phyloP scores from a whole-genome alignment of 2,797 vertebrate species.

The Mormyrops boulengeri region DNA sequence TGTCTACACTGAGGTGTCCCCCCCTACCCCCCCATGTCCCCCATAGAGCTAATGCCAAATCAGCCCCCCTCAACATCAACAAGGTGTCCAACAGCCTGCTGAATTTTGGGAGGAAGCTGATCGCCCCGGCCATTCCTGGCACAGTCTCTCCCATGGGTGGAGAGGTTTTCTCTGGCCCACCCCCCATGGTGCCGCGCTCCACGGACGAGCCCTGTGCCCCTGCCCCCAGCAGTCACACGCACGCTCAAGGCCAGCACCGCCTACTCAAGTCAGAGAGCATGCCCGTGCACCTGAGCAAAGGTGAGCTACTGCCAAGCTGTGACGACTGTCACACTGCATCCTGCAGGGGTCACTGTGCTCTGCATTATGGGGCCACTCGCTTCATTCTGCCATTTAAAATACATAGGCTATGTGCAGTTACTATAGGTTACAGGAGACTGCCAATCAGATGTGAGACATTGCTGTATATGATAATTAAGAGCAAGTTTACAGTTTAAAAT shows the following conservation, averaged over 20 bases:
- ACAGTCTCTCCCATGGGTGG: conserved; percentile 54
- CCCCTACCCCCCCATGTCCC: not conserved
- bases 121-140: conserved; percentile 73
- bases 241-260: conserved; percentile 63
- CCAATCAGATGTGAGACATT: not conserved
- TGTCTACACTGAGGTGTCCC: not conserved
- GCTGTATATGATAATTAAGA: not conserved
- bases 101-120: conserved; percentile 90
- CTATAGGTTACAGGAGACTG: not conserved
- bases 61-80: conserved; percentile 87
- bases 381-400: not conserved
- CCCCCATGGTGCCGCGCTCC: conserved; percentile 30
- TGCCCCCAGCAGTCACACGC: conserved; percentile 26
- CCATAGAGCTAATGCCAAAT: conserved; percentile 60
- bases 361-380: not conserved
- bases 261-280: conserved; percentile 97
- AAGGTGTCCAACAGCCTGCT: conserved; percentile 94
- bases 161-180: conserved; percentile 47
- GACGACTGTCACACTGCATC: not conserved
- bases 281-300: conserved; percentile 92
- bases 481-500: not conserved
- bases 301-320: conserved; percentile 50
- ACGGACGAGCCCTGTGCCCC: conserved; percentile 42
- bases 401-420: not conserved
- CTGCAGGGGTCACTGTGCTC: not conserved